Percentiles rank a stretch among this genome's conserved stretches.
phyloP scores from a whole-genome alignment of 2,113 vertebrate genomes.

The Crotalus helleri region DNA sequence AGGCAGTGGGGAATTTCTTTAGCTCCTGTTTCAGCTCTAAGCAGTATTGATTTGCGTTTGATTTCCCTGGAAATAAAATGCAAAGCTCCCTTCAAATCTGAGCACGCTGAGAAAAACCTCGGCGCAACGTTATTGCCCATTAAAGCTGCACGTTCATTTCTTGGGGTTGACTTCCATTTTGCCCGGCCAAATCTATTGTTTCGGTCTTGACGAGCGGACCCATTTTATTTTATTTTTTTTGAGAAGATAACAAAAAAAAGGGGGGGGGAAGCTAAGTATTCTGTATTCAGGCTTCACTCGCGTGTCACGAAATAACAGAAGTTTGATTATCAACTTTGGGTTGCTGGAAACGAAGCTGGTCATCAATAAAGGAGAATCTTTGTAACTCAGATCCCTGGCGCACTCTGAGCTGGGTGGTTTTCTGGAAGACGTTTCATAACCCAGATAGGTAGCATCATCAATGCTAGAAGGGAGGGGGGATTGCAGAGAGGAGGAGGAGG shows the following conservation, averaged over 20 bases:
- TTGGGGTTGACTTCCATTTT: neutral
- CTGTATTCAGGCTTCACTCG: neutral
- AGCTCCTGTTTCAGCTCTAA: neutral
- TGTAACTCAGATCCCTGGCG: neutral
- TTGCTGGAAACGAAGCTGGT: neutral
- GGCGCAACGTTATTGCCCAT: neutral
- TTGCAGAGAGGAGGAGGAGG: too few species aligned
- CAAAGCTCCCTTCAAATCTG: neutral
- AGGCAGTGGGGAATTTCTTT: neutral
- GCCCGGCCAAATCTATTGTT: neutral
- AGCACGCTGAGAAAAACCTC: neutral
- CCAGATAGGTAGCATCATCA: too few species aligned
- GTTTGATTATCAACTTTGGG: neutral
- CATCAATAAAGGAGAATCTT: neutral
- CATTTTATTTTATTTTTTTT: neutral
- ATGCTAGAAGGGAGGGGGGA: too few species aligned
- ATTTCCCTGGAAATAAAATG: neutral
- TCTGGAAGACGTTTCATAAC: neutral
- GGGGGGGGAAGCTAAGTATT: neutral
- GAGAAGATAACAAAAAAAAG: too few species aligned
- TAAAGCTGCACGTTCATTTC: neutral
- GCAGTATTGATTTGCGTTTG: conserved; percentile 3
- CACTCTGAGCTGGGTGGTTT: neutral
- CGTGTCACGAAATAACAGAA: too few species aligned
- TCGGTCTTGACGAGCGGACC: neutral